Conservation (phyloP, 1,140 invertebrate species). For the Arctopsyche grandis region DNA sequence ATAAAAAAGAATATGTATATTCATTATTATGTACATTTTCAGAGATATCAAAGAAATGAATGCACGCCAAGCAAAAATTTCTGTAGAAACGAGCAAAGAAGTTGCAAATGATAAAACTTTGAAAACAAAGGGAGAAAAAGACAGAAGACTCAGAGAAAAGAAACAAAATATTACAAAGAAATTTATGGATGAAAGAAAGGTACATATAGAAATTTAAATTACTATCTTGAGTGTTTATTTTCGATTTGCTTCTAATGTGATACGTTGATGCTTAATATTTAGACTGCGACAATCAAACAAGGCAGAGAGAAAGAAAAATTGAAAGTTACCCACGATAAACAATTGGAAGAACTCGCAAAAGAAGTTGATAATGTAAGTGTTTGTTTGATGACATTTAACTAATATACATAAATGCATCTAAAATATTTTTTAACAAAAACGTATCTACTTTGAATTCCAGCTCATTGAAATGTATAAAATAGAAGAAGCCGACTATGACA, state of each 20-base stretch:
- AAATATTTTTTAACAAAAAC: not conserved
- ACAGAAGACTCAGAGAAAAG: constrained; percentile 91
- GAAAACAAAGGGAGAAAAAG: constrained; percentile 97
- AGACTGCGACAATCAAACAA: constrained; percentile 86
- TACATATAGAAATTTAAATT: constrained; percentile 52
- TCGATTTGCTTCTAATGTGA: too few species aligned
- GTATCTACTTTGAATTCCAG: constrained; percentile 70
- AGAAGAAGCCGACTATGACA: constrained; percentile 91
- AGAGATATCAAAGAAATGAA: constrained; percentile 98
- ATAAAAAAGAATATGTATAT: too few species aligned
- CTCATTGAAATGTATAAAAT: constrained; percentile 95
- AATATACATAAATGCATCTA: not conserved
- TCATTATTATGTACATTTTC: constrained; percentile 40
- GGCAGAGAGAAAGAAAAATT: constrained; percentile 94
- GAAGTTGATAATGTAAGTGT: constrained; percentile 88
- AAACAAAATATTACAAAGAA: constrained; percentile 99
- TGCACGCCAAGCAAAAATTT: constrained; percentile 92
- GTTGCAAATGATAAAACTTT: constrained; percentile 96
- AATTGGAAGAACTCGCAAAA: constrained; percentile 88
- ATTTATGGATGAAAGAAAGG: constrained; percentile 97
- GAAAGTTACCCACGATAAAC: constrained; percentile 90
- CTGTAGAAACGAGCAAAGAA: constrained; percentile 96
- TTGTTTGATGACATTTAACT: not conserved
- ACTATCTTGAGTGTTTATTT: constrained; percentile 2
- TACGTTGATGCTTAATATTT: constrained; percentile 39